phyloP scores from a whole-genome alignment of 2,888 invertebrate species.

The Elysia crispata region DNA sequence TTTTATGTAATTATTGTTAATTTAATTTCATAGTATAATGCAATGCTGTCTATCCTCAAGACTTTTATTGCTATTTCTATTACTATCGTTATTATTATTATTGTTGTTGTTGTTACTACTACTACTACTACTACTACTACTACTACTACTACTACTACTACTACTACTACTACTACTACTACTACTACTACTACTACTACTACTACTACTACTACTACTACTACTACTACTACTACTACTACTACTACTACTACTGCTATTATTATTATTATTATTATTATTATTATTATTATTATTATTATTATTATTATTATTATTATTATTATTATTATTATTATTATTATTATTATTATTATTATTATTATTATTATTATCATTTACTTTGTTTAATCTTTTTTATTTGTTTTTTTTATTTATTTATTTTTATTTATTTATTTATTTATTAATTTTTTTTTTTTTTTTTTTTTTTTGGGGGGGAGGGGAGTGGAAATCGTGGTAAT shows the following conservation, averaged over 20 bases:
- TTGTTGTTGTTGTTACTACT: not conserved
- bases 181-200: not conserved
- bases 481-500: no score
- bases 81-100: not conserved
- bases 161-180: not conserved
- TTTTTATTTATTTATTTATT: no score
- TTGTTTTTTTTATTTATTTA: no score
- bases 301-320: not conserved
- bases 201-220: not conserved
- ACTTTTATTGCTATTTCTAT: not conserved
- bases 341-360: slow-evolving; percentile 9
- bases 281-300: not conserved
- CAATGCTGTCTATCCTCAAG: not conserved
- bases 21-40: no score
- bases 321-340: slow-evolving; percentile 4
- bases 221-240: not conserved
- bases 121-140: not conserved
- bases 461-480: no score
- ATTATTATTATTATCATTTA: slow-evolving; percentile 4
- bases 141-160: not conserved
- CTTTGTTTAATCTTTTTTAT: no score
- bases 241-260: not conserved
- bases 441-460: no score
- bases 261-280: not conserved
- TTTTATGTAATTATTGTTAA: no score